Evolutionary conservation across 2,797 vertebrate genomes (phyloP), one percentile per base, ranked within the genome.

Genomic region (Acestrorhynchus altus): DNA sequence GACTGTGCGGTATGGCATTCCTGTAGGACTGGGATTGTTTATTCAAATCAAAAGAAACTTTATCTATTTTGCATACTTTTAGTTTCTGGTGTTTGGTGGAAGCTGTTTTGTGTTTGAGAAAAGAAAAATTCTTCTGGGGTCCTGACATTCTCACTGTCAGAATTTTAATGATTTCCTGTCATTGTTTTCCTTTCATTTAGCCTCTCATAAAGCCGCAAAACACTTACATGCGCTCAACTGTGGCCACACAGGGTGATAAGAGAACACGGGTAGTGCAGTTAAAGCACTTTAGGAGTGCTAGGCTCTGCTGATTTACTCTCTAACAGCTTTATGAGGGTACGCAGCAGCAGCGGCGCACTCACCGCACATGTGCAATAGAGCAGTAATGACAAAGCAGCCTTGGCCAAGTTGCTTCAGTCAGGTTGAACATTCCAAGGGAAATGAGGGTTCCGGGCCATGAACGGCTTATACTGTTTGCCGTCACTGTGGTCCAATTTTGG

Each of bases 161-260:
- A 9, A 18, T 56, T 57, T 26, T 44, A 65, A 66, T 8, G 6
- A 16, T 46, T 47, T 60, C 56, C 70, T 60, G 49, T 59, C 40
- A 40, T 54, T 54, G 26, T 54, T 22, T 56, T 70, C 24, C 39
- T 35, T 22, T 44, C 56, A 7, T 70, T 70, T 70, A 76, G 39
- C 42, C 39, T 24, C 65, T 54, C 61, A 61, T 31, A 64, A 35
- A 57, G 31, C 6, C 35, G 72, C 44, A 64, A 20, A 61, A 20
- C 15, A 54, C 65, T 61, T n/a, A 5, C 60, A 69, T 15, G 44
- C 10, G 44, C 46, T 46, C 39, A 59, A 4, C 47, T 39, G 13
- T n/a, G 64, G 56, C 83, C 79, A 85, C 79, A 83, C 74, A 80
- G 52, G 39, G 40, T 31, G 83, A 80, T 80, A 74, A 84, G 63